These are phyloP conservation scores for Chrysaora quinquecirrha DNA, from an alignment of 30 jellyfish, hydroid and myxozoan species.

Conservation along the genomic window DNA sequence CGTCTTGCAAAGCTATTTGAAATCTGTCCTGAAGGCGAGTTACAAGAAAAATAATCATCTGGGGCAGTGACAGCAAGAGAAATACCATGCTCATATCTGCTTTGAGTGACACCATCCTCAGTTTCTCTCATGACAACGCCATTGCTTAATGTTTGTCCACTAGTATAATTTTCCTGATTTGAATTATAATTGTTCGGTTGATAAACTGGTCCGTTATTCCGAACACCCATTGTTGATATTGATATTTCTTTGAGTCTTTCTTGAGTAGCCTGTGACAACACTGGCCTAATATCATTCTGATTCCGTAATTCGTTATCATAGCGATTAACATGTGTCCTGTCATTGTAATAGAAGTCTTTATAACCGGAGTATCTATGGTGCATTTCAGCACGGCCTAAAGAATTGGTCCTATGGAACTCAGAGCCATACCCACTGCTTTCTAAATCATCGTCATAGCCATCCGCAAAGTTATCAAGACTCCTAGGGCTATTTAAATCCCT, in stretches of 20 bases:
- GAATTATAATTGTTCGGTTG: no score
- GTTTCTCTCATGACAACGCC: constrained; percentile 49
- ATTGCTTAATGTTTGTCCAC: constrained; percentile 2
- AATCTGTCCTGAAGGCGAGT: not conserved
- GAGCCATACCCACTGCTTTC: constrained; percentile 63
- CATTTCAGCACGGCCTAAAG: no score
- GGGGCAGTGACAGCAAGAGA: constrained; percentile 58
- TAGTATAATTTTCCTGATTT: not conserved
- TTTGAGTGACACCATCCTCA: constrained; percentile 60
- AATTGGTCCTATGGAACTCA: not conserved
- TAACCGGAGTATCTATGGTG: constrained; percentile 2
- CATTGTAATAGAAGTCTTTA: constrained; percentile 28
- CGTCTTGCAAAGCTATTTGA: constrained; percentile 3
- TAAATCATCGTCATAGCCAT: constrained; percentile 46
- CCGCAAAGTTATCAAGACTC: not conserved
- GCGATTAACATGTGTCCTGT: constrained; percentile 33
- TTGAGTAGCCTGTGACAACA: constrained; percentile 51
- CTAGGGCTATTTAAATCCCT: not conserved
- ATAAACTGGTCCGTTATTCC: not conserved
- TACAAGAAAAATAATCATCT: constrained; percentile 21
- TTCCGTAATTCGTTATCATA: constrained; percentile 11
- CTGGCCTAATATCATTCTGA: constrained; percentile 28
- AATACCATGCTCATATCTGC: constrained; percentile 66
- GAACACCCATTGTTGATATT: not conserved
- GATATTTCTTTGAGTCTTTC: not conserved